Conservation (phyloP, 2,113 vertebrate species). For the Phalacrocorax carbo region DNA sequence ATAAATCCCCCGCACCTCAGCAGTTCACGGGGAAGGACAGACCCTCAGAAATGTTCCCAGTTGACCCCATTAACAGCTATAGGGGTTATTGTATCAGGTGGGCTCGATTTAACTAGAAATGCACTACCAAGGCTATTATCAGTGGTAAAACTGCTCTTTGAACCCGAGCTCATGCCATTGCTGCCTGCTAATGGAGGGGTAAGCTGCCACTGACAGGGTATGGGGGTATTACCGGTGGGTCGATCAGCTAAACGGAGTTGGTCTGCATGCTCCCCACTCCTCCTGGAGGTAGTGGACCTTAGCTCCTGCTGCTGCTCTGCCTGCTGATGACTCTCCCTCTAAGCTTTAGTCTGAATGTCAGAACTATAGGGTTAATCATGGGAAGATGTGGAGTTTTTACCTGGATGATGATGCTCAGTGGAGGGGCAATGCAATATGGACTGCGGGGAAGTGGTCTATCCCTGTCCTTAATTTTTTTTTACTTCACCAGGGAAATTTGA, state of each 20-base stretch:
- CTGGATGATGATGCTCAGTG: background rate
- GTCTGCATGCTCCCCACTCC: rapidly evolving
- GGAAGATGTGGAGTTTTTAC: background rate
- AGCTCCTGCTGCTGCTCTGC: background rate
- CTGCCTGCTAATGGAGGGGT: background rate
- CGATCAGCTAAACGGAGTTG: rapidly evolving
- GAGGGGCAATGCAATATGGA: too few relatives aligned
- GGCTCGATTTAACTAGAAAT: background rate
- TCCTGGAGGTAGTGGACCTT: background rate
- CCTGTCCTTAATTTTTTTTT: background rate
- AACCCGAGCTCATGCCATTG: background rate
- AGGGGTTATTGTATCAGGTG: background rate
- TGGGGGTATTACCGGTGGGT: background rate
- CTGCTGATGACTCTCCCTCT: background rate
- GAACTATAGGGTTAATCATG: background rate
- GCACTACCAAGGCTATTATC: background rate
- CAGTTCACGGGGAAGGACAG: background rate
- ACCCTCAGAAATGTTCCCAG: background rate
- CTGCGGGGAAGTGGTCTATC: background rate
- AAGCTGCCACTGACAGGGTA: background rate
- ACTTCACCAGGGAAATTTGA: background rate
- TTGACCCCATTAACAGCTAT: background rate
- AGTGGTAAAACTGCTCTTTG: background rate
- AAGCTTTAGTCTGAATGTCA: background rate
- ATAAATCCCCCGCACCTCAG: background rate